These are phyloP conservation scores for Atrichornis clamosus DNA, from an alignment of 2,113 vertebrate genomes.

Conservation along the genomic window DNA sequence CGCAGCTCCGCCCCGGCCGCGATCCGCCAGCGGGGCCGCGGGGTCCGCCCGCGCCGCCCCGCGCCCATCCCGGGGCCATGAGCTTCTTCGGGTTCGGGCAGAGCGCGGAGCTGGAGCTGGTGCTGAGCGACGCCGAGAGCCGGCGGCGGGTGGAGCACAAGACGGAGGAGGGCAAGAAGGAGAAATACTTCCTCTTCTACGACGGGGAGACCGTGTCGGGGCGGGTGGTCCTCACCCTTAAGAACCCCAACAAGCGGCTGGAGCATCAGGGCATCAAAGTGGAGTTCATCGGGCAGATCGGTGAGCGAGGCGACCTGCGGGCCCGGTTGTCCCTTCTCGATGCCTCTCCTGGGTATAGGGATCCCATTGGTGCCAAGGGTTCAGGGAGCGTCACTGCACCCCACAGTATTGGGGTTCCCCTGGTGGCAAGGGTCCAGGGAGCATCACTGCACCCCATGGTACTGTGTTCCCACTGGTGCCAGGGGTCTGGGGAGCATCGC, in stretches of 20 bases:
- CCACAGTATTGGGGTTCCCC: no score
- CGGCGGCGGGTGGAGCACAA: slow-evolving; percentile 93
- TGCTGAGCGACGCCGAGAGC: slow-evolving; percentile 90
- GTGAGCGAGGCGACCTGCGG: slow-evolving; percentile 63
- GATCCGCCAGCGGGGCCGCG: background rate
- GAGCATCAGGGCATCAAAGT: slow-evolving; percentile 98
- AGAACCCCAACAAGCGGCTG: slow-evolving; percentile 90
- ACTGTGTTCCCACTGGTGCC: background rate
- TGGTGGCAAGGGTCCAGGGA: background rate
- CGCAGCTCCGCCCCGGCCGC: background rate
- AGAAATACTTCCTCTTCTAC: slow-evolving; percentile 94
- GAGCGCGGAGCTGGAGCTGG: slow-evolving; percentile 91
- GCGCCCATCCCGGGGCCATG: slow-evolving; percentile 71
- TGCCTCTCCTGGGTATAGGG: background rate
- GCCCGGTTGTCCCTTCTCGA: background rate
- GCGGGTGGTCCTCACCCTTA: slow-evolving; percentile 89
- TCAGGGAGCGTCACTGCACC: background rate
- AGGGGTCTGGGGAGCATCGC: no score
- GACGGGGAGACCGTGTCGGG: slow-evolving; percentile 95
- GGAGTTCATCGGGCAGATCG: slow-evolving; percentile 96
- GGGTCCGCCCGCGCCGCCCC: background rate
- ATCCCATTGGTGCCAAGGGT: background rate
- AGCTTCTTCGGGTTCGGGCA: slow-evolving; percentile 97
- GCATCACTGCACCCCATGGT: background rate
- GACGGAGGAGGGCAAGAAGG: slow-evolving; percentile 94